Conservation (phyloP, 2,797 vertebrate species). For the Antennarius maculatus region DNA sequence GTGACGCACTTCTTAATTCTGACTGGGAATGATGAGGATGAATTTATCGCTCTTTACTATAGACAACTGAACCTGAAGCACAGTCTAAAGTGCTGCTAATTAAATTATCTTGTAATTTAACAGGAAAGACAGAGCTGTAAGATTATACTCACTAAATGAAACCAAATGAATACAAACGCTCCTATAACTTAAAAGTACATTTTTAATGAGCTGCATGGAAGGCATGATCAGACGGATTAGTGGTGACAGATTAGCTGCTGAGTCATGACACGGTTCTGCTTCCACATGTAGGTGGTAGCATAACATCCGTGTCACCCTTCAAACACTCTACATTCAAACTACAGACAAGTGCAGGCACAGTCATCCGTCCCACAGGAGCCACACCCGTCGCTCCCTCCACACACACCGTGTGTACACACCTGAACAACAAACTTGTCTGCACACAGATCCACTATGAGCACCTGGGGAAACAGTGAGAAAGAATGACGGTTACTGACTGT, state of each 20-base stretch:
- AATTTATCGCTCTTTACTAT: background rate
- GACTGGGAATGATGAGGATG: background rate
- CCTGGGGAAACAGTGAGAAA: constrained; percentile 77
- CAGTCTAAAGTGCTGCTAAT: background rate
- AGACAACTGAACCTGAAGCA: background rate
- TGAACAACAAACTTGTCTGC: constrained; percentile 92
- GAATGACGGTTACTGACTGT: constrained; percentile 40
- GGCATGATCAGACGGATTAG: too few relatives aligned
- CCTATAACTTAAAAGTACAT: background rate
- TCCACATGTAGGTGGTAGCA: constrained; percentile 4
- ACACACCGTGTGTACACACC: constrained; percentile 82
- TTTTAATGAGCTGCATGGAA: background rate
- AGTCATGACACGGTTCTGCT: constrained; percentile 7
- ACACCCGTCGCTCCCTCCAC: constrained; percentile 47
- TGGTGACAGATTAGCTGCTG: constrained; percentile 5
- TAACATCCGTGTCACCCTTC: constrained; percentile 34
- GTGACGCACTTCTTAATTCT: background rate
- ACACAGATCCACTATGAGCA: constrained; percentile 97
- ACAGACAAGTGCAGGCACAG: constrained; percentile 62
- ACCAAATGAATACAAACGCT: constrained; percentile 8
- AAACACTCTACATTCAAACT: constrained; percentile 24
- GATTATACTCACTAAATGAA: constrained; percentile 5
- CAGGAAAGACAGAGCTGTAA: background rate
- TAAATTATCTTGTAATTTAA: background rate
- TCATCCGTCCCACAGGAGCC: constrained; percentile 26